Percentiles rank a stretch among this genome's conserved stretches.
Conservation (phyloP, 1,140 invertebrate genomes). For the Nylanderia fulva region DNA sequence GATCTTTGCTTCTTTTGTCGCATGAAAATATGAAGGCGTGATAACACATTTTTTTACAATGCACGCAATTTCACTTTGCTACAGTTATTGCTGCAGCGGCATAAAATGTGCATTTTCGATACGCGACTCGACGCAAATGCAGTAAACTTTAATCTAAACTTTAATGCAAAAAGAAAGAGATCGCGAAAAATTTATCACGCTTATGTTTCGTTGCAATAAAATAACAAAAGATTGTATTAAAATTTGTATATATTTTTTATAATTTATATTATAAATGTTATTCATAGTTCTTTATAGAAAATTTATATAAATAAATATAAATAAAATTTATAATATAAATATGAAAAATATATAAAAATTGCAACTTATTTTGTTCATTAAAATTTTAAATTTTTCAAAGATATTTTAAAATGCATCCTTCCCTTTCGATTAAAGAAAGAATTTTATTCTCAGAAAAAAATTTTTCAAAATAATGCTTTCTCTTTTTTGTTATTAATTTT, state of each 20-base stretch:
- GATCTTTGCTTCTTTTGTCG: background rate
- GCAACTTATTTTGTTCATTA: too few relatives aligned
- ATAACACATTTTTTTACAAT: constrained; percentile 4
- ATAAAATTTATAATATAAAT: too few relatives aligned
- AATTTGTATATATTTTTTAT: background rate
- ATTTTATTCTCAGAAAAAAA: background rate
- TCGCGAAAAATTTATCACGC: background rate
- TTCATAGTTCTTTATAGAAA: too few relatives aligned
- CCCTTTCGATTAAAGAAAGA: background rate
- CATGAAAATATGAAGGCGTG: background rate
- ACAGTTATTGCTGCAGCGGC: background rate
- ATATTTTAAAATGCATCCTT: background rate
- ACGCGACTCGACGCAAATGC: background rate
- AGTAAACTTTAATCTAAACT: too few relatives aligned
- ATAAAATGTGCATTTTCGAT: background rate
- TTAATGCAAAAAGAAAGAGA: background rate
- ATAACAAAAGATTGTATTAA: background rate
- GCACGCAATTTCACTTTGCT: background rate
- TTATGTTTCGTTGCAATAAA: background rate
- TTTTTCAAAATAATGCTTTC: background rate
- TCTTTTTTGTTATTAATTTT: background rate
- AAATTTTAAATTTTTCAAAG: too few relatives aligned
- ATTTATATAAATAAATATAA: too few relatives aligned
- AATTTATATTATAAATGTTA: too few relatives aligned
- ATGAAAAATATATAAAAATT: too few relatives aligned